These are phyloP conservation scores for Phaenicophaeus curvirostris DNA, from an alignment of 2,797 vertebrate species.

Conservation along the genomic window DNA sequence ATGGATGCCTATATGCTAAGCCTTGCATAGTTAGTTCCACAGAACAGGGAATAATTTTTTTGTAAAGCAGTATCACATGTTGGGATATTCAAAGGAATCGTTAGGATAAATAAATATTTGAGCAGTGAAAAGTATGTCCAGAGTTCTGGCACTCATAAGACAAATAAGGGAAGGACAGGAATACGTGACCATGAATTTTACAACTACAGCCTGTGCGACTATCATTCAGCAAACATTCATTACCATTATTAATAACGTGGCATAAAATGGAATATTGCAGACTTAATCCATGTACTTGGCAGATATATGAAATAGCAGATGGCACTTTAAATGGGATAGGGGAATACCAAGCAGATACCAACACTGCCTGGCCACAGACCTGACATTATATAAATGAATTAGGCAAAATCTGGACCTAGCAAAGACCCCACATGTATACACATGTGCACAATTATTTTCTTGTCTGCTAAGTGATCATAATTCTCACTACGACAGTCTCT, in stretches of 20 bases:
- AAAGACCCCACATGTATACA: slow-evolving; percentile 17
- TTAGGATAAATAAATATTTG: slow-evolving; percentile 10
- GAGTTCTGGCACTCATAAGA: background rate
- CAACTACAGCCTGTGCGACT: background rate
- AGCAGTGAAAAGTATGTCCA: background rate
- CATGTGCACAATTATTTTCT: slow-evolving; percentile 43
- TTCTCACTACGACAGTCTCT: background rate
- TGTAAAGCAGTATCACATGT: background rate
- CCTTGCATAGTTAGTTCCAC: no score
- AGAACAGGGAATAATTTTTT: background rate
- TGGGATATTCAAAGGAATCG: background rate
- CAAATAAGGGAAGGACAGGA: background rate
- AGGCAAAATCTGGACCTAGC: slow-evolving; percentile 26
- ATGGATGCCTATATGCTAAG: no score
- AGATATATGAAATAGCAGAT: slow-evolving; percentile 52
- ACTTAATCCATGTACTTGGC: slow-evolving; percentile 37
- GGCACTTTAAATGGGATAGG: slow-evolving; percentile 4
- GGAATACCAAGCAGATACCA: slow-evolving; percentile 33
- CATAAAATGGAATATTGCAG: slow-evolving; percentile 37
- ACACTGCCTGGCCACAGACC: background rate
- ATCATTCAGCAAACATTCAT: slow-evolving; percentile 23
- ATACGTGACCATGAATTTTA: background rate
- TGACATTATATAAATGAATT: slow-evolving; percentile 9
- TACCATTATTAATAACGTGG: slow-evolving; percentile 36
- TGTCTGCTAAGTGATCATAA: background rate